Conservation (phyloP, 2,113 vertebrate genomes). For the Rhineura floridana region DNA sequence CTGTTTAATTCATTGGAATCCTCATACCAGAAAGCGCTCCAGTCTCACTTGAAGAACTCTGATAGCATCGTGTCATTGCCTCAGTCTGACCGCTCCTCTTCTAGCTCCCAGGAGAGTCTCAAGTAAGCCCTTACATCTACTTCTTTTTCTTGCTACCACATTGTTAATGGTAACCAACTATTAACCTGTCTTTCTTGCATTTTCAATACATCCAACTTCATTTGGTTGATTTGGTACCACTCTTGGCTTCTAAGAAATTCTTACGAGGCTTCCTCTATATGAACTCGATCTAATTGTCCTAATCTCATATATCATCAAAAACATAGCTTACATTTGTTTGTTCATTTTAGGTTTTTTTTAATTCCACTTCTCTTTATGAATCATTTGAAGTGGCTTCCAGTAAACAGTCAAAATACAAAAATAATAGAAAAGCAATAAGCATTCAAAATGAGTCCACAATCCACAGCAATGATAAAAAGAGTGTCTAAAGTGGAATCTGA, state of each 20-base stretch:
- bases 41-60: constrained; percentile 94
- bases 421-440: not conserved
- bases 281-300: not conserved
- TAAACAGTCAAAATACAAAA: not conserved
- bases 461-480: no score
- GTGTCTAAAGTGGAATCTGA: no score
- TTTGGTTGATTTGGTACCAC: not conserved
- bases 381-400: not conserved
- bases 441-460: not conserved
- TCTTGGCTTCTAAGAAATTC: not conserved
- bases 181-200: not conserved
- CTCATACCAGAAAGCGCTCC: constrained; percentile 96
- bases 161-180: not conserved
- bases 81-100: constrained; percentile 95
- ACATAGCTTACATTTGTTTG: not conserved
- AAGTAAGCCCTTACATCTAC: constrained; percentile 82
- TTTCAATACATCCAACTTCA: not conserved
- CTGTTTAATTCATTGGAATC: constrained; percentile 93
- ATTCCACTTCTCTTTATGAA: not conserved
- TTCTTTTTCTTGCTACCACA: not conserved
- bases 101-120: constrained; percentile 97
- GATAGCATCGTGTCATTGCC: constrained; percentile 96
- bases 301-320: no score
- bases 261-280: not conserved
- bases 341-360: not conserved